Evolutionary conservation across 2,113 vertebrate genomes (phyloP), one percentile per base, ranked within the genome.

Genomic region (Columba janthina): DNA sequence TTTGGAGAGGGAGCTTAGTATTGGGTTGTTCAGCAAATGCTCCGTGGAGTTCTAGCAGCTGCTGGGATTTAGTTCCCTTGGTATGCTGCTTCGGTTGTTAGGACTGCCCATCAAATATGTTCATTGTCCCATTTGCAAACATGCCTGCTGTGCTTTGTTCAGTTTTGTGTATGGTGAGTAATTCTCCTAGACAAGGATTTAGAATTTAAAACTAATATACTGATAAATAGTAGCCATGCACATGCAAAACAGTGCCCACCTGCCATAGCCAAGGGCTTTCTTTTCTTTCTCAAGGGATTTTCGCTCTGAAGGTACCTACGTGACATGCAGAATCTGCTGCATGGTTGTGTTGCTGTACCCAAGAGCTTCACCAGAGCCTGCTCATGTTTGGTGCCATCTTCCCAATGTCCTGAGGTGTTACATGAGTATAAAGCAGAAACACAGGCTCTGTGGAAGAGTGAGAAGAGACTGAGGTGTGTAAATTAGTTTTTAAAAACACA

Each of bases 61-160:
- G 97, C 94, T 88, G 84, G 94, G 95, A 94, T 97, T 98, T 97
- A 90, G 76, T 95, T 38, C 57, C 93, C 70, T 66, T 85, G 79
- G 67, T 83, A 84, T 91, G 72, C 66, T 64, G 51, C 62, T 78
- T 80, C 5, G 9, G 34, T 84, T 96, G 94, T 73, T 91, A 82
- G 84, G 83, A 84, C 67, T 83, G 93, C 65, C 81, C 70, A 51
- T 93, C 81, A 86, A 71, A 81, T 82, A 48, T 4, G 11, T 76
- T 90, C 90, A 53, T 72, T 88, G 91, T 94, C 62, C 80, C 62
- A 15, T 90, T 90, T 95, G 93, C 82, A 84, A 50, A 85, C 60
- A 25, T 24, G 80, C 73, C 89, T 91, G 66, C 2, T 5, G 80
- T 67, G 64, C 81, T 82, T 95, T 89, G 88, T 88, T 94, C 32